phyloP scores from a whole-genome alignment of 2,113 vertebrate genomes.

The Daboia siamensis region DNA sequence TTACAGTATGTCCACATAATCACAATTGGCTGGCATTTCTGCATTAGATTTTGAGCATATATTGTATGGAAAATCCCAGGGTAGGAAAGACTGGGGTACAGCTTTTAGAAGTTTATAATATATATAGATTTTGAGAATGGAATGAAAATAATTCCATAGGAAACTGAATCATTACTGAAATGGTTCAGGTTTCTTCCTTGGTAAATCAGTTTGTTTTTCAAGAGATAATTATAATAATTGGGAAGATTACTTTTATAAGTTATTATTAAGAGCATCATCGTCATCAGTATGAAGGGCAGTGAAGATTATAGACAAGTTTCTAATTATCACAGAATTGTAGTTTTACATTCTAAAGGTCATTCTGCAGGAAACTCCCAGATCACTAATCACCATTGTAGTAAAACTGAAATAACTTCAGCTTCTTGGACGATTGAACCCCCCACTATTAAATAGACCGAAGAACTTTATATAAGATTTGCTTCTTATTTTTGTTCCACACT shows the following conservation, averaged over 20 bases:
- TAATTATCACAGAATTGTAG: neutral
- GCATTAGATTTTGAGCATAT: neutral
- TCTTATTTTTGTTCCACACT: neutral
- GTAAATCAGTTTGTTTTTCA: conserved; percentile 8
- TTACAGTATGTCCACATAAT: neutral
- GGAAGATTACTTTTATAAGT: neutral
- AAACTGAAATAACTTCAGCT: conserved; percentile 13
- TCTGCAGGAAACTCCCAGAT: neutral
- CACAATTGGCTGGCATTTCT: neutral
- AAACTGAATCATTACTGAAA: neutral
- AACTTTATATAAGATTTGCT: neutral
- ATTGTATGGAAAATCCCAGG: neutral
- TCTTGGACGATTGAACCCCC: neutral
- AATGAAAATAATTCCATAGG: neutral
- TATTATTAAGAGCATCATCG: neutral
- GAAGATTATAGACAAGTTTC: neutral
- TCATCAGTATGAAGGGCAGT: neutral
- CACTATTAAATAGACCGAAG: neutral
- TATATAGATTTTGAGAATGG: neutral
- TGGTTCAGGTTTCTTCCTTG: neutral
- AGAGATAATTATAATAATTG: conserved; percentile 8
- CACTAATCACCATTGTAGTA: neutral
- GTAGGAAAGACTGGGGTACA: neutral
- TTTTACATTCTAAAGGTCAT: conserved; percentile 6
- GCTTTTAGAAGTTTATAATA: neutral